A percentile compares a stretch with the other conserved stretches of the same genome.
Conservation (phyloP, 2,888 invertebrate genomes). For the Geotrupes spiniger region DNA sequence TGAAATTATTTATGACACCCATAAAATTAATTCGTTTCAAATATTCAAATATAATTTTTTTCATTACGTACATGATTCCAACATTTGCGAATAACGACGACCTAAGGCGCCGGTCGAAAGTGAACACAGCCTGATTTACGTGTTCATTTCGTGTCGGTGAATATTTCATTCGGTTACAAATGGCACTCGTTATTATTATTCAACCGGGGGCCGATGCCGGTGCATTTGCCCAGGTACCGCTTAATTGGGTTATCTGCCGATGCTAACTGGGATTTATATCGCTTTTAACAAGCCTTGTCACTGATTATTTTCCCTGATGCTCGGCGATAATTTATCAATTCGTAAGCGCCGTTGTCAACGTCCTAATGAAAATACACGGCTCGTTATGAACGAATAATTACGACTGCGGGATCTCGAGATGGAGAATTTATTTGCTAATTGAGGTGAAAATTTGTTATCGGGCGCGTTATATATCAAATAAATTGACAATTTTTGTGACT, state of each 20-base stretch:
- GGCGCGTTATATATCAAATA: too few relatives aligned
- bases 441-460: too few relatives aligned
- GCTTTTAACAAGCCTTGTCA: conserved; percentile 43
- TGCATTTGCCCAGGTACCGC: conserved; percentile 30
- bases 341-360: conserved; percentile 19
- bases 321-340: conserved; percentile 37
- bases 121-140: conserved; percentile 34
- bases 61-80: too few relatives aligned
- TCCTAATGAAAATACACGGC: conserved; percentile 7
- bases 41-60: too few relatives aligned
- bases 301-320: conserved; percentile 41
- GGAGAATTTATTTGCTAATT: too few relatives aligned
- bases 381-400: too few relatives aligned
- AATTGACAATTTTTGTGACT: too few relatives aligned
- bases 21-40: too few relatives aligned
- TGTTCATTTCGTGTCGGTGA: conserved; percentile 37
- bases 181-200: conserved; percentile 45
- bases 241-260: conserved; percentile 44
- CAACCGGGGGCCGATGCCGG: conserved; percentile 33
- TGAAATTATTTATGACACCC: too few relatives aligned
- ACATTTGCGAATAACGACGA: too few relatives aligned
- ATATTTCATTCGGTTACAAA: conserved; percentile 46
- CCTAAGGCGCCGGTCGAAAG: too few relatives aligned
- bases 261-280: conserved; percentile 43
- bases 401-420: too few relatives aligned